A percentile compares a stretch with the other conserved stretches of the same genome.
Conservation (phyloP, 2,797 vertebrate species). For the Cossypha polioptera region DNA sequence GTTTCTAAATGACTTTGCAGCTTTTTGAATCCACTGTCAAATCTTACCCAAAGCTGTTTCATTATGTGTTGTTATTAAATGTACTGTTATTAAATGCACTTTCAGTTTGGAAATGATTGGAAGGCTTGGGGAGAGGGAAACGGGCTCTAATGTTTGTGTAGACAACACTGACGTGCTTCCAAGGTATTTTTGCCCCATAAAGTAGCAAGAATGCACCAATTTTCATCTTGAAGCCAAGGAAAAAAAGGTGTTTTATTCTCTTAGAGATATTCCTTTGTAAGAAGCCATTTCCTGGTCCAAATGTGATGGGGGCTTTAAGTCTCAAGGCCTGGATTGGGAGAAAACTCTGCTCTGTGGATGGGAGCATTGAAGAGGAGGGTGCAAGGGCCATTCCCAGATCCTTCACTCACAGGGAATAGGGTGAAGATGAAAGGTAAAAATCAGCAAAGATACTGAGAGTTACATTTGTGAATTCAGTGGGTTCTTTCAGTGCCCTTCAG, state of each 20-base stretch:
- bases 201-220: neutral
- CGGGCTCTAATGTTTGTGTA: neutral
- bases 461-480: neutral
- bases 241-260: neutral
- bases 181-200: slow-evolving; percentile 12
- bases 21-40: neutral
- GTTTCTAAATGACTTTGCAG: neutral
- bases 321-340: neutral
- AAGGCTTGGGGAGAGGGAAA: neutral
- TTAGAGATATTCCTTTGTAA: neutral
- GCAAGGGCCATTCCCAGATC: neutral
- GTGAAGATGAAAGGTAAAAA: neutral
- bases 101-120: neutral
- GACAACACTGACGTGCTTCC: neutral
- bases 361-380: neutral
- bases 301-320: neutral
- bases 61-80: neutral
- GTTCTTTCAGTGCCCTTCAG: neutral
- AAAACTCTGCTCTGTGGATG: neutral
- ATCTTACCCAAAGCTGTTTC: slow-evolving; percentile 29
- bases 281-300: neutral
- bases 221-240: neutral
- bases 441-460: neutral
- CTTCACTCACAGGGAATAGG: neutral
- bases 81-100: neutral